Evolutionary conservation across 2,797 vertebrate genomes (phyloP).

Genomic region (Monodelphis domestica): DNA sequence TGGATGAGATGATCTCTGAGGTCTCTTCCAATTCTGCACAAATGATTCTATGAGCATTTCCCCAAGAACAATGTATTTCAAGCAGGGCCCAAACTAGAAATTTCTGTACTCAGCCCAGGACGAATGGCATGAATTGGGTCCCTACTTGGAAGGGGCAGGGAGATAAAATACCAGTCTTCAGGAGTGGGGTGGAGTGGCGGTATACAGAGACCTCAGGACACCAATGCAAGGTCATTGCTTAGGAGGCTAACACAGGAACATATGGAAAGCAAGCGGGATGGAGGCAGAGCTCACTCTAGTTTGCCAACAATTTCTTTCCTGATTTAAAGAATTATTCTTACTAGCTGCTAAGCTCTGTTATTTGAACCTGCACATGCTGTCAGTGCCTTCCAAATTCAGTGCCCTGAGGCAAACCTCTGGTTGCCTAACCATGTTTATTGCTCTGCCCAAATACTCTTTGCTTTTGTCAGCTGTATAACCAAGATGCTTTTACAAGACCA

Average conservation of each 20-base stretch:
- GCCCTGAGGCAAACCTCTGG: neutral
- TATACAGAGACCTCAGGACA: neutral
- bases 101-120: neutral
- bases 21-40: neutral
- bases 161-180: neutral
- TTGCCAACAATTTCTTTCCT: neutral
- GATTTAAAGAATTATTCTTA: neutral
- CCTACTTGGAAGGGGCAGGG: neutral
- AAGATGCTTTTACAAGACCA: neutral
- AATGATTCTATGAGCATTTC: neutral
- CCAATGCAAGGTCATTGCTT: neutral
- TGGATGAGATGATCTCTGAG: neutral
- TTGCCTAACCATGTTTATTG: neutral
- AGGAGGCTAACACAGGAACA: neutral
- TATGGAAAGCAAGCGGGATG: neutral
- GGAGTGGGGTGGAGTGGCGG: too few relatives aligned
- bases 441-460: neutral
- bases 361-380: neutral
- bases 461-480: neutral
- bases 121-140: neutral
- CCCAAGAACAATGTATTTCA: neutral
- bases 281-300: neutral
- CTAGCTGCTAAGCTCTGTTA: neutral
- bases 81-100: neutral
- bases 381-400: neutral